Base-by-base conservation (phyloP, 1,140 invertebrate species). In the Drosophila repletoides region DNA sequence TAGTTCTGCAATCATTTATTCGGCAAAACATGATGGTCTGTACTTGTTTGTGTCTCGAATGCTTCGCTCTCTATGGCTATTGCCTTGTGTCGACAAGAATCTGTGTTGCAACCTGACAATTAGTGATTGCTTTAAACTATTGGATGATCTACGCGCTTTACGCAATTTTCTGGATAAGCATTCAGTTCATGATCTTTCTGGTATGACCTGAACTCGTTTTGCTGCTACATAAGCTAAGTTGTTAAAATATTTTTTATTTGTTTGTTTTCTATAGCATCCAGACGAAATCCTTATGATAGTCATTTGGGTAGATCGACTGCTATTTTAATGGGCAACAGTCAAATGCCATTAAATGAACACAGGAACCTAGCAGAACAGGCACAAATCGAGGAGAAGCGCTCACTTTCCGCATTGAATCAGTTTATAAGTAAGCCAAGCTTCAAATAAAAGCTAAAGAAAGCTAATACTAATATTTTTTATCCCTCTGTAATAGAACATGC, bases 1-100 rank as follows among this genome's bases (percentile, higher is more conserved):
- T 40, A 86, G 87, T 12, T 59, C 72, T 1, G 5, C 53, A 6
- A 48, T 89, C 10, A 64, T 81, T 7, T 91, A 76, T 81, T 91
- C 90, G 10, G 93, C 95, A 2, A 98, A 98, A 91, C 97, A 99
- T 86, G 97, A 98, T 89, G 97, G 97, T 0, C 91, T 99, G 0
- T 99, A 98, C 91, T 92, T 98, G 2, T 98, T 97, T 83, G 93
- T 98, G 5, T 94, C 95, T 17, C 93, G 97, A 65, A 95, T 99
- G 71, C 89, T 99, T 3, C 91, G 96, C 52, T 94, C 95, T 0
- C 92, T 97, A 53, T 97, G 96, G 96, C 94, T 94, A 74, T 88
- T 93, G 53, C 93, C 93, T 66, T 95, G 95, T 71, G 93, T 95
- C 2, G 92, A 88, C 48, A 33, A 59, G 0, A 52, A 84, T 15